Conservation (phyloP, 2,113 vertebrate genomes). For the Sus scrofa region T2T-Sscrofa CM000822.6:49294501-49295000, state of each 20-base stretch:
- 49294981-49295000: neutral
- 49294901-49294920: neutral
- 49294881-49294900: neutral
- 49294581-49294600: neutral
- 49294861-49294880: neutral
- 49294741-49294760: neutral
- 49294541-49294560: neutral
- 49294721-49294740: neutral
- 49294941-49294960: neutral
- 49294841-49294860: conserved; percentile 6
- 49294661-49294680: neutral
- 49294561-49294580: neutral
- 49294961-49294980: neutral
- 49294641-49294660: neutral
- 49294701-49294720: neutral
- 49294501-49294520: neutral
- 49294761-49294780: neutral
- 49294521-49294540: neutral
- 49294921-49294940: neutral
- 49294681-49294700: neutral
- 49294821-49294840: neutral
- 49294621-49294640: neutral
- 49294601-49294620: neutral
- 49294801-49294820: neutral
- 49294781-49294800: neutral